These are phyloP conservation scores for Raja brachyura DNA, from an alignment of 2,113 vertebrate genomes.

Conservation along the genomic window DNA sequence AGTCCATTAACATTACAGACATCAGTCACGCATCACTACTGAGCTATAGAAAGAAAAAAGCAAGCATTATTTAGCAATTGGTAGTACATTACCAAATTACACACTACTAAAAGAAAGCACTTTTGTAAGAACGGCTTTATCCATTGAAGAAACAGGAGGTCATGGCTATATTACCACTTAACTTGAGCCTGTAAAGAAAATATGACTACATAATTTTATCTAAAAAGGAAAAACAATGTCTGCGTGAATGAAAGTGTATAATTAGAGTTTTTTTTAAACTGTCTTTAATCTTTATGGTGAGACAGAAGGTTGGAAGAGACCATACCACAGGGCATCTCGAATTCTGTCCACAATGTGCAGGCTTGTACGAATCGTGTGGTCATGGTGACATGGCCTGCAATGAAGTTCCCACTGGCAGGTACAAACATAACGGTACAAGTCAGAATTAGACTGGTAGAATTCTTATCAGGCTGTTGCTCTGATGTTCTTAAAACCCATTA, in stretches of 20 bases:
- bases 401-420: conserved; percentile 95
- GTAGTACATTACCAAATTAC: conserved; percentile 42
- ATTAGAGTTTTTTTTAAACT: conserved; percentile 60
- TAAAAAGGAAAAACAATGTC: conserved; percentile 65
- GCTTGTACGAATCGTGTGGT: conserved; percentile 93
- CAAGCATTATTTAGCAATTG: conserved; percentile 73
- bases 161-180: conserved; percentile 86
- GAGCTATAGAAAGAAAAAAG: conserved; percentile 86
- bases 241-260: conserved; percentile 46
- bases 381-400: conserved; percentile 96
- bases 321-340: conserved; percentile 95
- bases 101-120: conserved; percentile 63
- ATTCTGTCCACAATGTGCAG: conserved; percentile 95
- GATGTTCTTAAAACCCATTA: conserved; percentile 37
- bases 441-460: conserved; percentile 70
- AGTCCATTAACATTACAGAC: conserved; percentile 37
- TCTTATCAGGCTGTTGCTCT: conserved; percentile 33
- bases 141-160: conserved; percentile 54
- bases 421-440: conserved; percentile 93
- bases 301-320: conserved; percentile 95
- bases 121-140: conserved; percentile 54
- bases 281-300: conserved; percentile 86
- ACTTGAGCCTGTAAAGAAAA: conserved; percentile 39
- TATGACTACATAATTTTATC: conserved; percentile 35
- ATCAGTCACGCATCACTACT: conserved; percentile 63